phyloP scores from a whole-genome alignment of 2,888 invertebrate genomes.

The Ecdyonurus torrentis region DNA sequence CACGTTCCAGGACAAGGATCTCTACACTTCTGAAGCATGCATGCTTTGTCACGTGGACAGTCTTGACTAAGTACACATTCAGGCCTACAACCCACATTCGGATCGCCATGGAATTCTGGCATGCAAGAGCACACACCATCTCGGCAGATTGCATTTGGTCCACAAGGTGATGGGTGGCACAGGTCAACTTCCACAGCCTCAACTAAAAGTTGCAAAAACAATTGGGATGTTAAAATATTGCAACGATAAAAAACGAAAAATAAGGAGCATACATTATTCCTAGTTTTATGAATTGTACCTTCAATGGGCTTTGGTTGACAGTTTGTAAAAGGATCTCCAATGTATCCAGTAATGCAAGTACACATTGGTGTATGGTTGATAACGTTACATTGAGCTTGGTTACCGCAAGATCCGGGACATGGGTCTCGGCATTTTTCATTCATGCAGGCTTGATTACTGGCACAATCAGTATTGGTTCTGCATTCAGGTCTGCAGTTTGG shows the following conservation, averaged over 20 bases:
- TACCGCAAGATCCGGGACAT: conserved; percentile 36
- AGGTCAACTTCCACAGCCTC: conserved; percentile 36
- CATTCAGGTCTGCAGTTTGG: conserved; percentile 64
- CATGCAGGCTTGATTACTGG: conserved; percentile 34
- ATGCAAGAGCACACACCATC: conserved; percentile 21
- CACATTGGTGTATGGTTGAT: conserved; percentile 29
- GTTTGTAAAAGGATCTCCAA: conserved; percentile 53
- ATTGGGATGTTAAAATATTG: not conserved
- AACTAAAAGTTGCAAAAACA: conserved; percentile 13
- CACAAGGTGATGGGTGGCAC: conserved; percentile 61
- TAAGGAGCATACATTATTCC: conserved; percentile 2
- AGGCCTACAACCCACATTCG: conserved; percentile 12
- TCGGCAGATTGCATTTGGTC: conserved; percentile 26
- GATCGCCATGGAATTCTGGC: conserved; percentile 11
- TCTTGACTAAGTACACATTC: conserved; percentile 21
- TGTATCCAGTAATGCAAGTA: conserved; percentile 43
- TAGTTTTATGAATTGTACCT: conserved; percentile 8
- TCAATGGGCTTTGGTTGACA: conserved; percentile 27
- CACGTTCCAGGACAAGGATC: conserved; percentile 34
- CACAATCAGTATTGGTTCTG: conserved; percentile 47
- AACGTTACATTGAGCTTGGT: conserved; percentile 34
- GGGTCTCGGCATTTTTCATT: conserved; percentile 23
- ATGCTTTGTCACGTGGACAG: conserved; percentile 15
- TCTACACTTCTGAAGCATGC: conserved; percentile 14
- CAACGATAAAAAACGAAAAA: conserved; percentile 6